These are phyloP conservation scores for Melanargia galathea DNA, from an alignment of 2,888 invertebrate genomes.

Conservation along the genomic window DNA sequence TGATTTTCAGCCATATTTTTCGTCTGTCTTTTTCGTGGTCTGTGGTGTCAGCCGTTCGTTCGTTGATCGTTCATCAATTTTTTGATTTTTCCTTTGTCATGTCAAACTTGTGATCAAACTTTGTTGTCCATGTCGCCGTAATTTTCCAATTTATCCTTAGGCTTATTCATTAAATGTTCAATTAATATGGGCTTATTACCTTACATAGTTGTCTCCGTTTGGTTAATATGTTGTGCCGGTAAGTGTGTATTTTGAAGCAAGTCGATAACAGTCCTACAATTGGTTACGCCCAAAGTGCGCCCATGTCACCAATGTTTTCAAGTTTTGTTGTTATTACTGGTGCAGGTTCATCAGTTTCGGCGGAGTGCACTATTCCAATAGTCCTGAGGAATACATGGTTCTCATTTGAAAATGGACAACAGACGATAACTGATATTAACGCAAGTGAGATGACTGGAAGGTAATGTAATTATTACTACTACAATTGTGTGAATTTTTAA, in stretches of 20 bases:
- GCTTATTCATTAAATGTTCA: not conserved
- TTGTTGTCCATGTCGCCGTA: not conserved
- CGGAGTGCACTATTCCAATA: slow-evolving; percentile 88
- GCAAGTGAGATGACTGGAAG: slow-evolving; percentile 88
- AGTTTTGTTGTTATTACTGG: slow-evolving; percentile 39
- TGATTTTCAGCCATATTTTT: too few species aligned
- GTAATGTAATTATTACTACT: slow-evolving; percentile 49
- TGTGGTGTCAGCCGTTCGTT: too few species aligned
- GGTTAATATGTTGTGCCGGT: slow-evolving; percentile 16
- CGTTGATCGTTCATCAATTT: too few species aligned
- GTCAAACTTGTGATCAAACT: too few species aligned
- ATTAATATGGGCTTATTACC: not conserved
- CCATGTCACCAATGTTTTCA: too few species aligned
- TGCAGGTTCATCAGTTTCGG: slow-evolving; percentile 60
- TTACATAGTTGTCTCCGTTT: slow-evolving; percentile 4
- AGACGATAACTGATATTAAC: slow-evolving; percentile 92
- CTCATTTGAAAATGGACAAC: slow-evolving; percentile 93
- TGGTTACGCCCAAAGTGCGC: slow-evolving; percentile 71
- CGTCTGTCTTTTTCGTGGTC: too few species aligned
- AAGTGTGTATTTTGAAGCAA: slow-evolving; percentile 3
- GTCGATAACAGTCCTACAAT: not conserved
- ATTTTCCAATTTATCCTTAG: not conserved
- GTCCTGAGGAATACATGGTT: slow-evolving; percentile 94
- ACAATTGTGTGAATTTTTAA: too few species aligned
- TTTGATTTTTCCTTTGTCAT: too few species aligned